Percentiles rank a stretch among this genome's conserved stretches.
These are phyloP conservation scores for Sinocyclocheilus grahami DNA, from an alignment of 2,113 vertebrate species.

Conservation along the genomic window DNA sequence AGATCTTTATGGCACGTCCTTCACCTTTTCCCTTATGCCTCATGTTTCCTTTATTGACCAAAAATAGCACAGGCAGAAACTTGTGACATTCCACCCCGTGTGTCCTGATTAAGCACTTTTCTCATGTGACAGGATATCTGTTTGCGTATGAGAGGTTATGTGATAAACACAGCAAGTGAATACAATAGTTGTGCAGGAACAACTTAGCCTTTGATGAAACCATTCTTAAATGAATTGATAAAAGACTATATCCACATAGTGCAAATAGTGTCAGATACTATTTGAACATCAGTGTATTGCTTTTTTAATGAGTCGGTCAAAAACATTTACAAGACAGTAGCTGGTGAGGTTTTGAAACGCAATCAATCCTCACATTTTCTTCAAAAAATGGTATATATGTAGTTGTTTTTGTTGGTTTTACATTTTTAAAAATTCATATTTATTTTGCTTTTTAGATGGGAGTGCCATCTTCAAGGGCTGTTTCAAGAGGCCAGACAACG, in stretches of 20 bases:
- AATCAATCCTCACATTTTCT: too few species aligned
- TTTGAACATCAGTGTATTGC: too few species aligned
- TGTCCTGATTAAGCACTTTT: constrained; percentile 3
- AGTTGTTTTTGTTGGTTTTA: neutral
- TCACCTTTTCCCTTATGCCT: neutral
- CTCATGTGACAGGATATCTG: constrained; percentile 10
- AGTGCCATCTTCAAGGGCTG: constrained; percentile 95
- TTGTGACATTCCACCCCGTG: neutral
- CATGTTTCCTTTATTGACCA: neutral
- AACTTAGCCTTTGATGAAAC: neutral
- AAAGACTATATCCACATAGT: too few species aligned
- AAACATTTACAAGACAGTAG: too few species aligned
- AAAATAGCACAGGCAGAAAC: neutral
- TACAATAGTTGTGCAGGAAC: neutral
- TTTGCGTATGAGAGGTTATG: neutral
- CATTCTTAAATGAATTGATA: neutral
- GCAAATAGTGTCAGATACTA: too few species aligned
- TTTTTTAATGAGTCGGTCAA: too few species aligned
- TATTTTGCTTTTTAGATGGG: constrained; percentile 80
- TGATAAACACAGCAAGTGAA: neutral
- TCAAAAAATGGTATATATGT: neutral
- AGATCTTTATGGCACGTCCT: neutral
- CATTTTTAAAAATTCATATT: neutral
- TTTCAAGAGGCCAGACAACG: constrained; percentile 86
- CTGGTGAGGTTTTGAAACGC: too few species aligned